Evolutionary conservation across 2,797 vertebrate genomes (phyloP).

Genomic region (Acridotheres tristis): DNA sequence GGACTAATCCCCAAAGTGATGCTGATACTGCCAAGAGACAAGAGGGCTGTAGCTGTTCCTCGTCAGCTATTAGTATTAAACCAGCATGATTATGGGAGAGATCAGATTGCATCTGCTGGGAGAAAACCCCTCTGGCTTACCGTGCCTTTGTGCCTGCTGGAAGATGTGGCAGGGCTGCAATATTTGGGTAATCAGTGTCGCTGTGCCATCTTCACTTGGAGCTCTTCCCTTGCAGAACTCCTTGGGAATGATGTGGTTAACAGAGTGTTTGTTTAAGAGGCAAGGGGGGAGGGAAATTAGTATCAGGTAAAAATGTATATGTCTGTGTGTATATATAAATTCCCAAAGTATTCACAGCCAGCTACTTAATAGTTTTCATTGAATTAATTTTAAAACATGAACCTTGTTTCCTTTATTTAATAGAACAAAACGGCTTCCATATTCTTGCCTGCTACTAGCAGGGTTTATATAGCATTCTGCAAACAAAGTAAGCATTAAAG

Average conservation of each 20-base stretch:
- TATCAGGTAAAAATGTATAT: slow-evolving; percentile 59
- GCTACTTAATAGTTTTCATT: slow-evolving; percentile 76
- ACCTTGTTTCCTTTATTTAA: slow-evolving; percentile 79
- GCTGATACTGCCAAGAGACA: neutral
- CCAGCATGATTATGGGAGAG: neutral
- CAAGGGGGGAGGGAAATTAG: slow-evolving; percentile 29
- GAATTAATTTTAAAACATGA: slow-evolving; percentile 79
- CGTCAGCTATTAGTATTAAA: neutral
- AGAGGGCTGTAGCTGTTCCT: neutral
- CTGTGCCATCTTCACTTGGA: neutral
- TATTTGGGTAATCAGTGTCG: neutral
- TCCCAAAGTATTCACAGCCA: slow-evolving; percentile 67
- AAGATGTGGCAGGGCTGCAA: fast-evolving
- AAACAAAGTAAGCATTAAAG: slow-evolving; percentile 75
- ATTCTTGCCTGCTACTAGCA: slow-evolving; percentile 67
- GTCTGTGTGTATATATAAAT: slow-evolving; percentile 54
- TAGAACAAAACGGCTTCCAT: slow-evolving; percentile 76
- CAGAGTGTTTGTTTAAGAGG: slow-evolving; percentile 58
- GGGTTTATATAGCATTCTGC: slow-evolving; percentile 64
- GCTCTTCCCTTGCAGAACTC: neutral
- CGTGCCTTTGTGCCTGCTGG: neutral
- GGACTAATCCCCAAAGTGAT: neutral
- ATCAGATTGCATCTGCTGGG: neutral
- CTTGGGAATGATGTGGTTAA: slow-evolving; percentile 65
- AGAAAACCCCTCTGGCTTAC: neutral